A percentile compares a stretch with the other conserved stretches of the same genome.
These are phyloP conservation scores for Etia nguti DNA, from an alignment of 2,113 vertebrate species.

Conservation along the genomic window DNA sequence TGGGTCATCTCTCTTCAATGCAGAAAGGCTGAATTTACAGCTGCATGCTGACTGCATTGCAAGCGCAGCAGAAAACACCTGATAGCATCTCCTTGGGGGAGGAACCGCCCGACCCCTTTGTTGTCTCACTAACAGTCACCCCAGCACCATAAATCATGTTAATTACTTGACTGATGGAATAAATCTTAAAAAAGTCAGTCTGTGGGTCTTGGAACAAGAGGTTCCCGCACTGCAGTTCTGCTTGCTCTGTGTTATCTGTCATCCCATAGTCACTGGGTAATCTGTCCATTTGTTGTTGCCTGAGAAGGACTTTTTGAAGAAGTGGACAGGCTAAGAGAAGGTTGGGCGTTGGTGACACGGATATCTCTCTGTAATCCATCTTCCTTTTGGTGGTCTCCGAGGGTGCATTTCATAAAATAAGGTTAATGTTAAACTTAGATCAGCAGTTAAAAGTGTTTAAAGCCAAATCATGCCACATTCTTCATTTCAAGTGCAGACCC, in stretches of 20 bases:
- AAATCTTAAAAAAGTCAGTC: conserved; percentile 72
- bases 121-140: conserved; percentile 75
- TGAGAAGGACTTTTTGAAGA: conserved; percentile 47
- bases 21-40: conserved; percentile 77
- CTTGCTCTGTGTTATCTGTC: conserved; percentile 69
- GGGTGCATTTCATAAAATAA: conserved; percentile 25
- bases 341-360: conserved; percentile 52
- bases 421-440: conserved; percentile 46
- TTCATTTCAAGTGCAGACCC: background rate
- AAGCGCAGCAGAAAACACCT: conserved; percentile 80
- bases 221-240: conserved; percentile 67
- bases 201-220: conserved; percentile 56
- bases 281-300: conserved; percentile 73
- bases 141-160: conserved; percentile 77
- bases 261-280: conserved; percentile 72
- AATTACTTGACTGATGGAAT: conserved; percentile 80
- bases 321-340: conserved; percentile 49
- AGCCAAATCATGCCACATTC: conserved; percentile 26
- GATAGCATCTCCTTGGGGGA: conserved; percentile 79
- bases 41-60: conserved; percentile 76
- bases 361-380: conserved; percentile 64
- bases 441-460: conserved; percentile 34
- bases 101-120: conserved; percentile 69
- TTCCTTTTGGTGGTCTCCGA: conserved; percentile 68
- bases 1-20: conserved; percentile 64